phyloP scores from a whole-genome alignment of 2,888 invertebrate species.

The Napeogenes inachia region DNA sequence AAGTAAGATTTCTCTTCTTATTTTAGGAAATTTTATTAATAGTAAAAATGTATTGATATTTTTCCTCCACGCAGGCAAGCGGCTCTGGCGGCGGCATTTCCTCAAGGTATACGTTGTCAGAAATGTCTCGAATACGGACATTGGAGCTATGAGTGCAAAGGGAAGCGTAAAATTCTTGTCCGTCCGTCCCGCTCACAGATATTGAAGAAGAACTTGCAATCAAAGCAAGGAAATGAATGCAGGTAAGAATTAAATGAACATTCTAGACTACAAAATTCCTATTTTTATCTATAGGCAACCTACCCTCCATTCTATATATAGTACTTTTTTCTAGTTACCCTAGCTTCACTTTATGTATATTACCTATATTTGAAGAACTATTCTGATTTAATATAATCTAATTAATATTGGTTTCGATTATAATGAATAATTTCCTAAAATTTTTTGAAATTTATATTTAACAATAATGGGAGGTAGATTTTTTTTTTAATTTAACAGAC shows the following conservation, averaged over 20 bases:
- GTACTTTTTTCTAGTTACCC: no score
- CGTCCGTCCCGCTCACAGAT: conserved; percentile 89
- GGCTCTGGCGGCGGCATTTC: conserved; percentile 80
- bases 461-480: not conserved
- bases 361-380: not conserved
- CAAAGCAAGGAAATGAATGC: conserved; percentile 57
- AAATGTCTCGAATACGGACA: conserved; percentile 95
- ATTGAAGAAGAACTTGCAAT: conserved; percentile 80
- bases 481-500: not conserved
- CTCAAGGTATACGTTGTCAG: conserved; percentile 90
- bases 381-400: not conserved
- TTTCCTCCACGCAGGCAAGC: conserved; percentile 62
- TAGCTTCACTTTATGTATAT: no score
- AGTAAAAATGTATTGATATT: no score
- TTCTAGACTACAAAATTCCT: conserved; percentile 4
- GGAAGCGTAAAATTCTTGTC: conserved; percentile 91
- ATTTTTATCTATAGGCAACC: no score
- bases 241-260: conserved; percentile 42
- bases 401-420: not conserved
- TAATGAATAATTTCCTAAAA: not conserved
- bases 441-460: not conserved
- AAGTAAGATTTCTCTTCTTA: conserved; percentile 46
- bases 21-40: conserved; percentile 9
- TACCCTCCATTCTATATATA: no score
- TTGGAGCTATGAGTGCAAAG: conserved; percentile 96